Conservation (phyloP, 1,140 invertebrate species). For the Drosophila auraria region DNA sequence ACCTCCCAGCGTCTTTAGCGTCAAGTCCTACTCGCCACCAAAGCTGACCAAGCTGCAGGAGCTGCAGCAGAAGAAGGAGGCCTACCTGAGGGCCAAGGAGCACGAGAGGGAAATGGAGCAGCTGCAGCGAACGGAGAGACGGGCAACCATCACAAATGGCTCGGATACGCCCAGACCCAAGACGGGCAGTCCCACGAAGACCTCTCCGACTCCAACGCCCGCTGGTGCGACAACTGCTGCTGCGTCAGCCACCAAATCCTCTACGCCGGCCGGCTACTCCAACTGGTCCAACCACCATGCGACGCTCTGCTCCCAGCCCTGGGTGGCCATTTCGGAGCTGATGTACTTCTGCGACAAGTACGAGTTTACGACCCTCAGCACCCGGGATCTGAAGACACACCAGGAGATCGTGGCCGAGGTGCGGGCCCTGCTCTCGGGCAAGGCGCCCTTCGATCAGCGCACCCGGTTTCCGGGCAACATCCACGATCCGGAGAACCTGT, state of each 20-base stretch:
- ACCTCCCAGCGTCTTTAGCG: constrained; percentile 42
- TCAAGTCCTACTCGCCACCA: constrained; percentile 51
- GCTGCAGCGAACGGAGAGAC: constrained; percentile 50
- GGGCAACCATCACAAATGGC: constrained; percentile 13
- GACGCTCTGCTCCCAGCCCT: constrained; percentile 63
- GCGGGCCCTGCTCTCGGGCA: constrained; percentile 55
- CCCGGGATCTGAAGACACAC: constrained; percentile 62
- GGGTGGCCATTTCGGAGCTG: constrained; percentile 80
- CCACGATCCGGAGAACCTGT: constrained; percentile 80
- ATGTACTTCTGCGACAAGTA: constrained; percentile 83
- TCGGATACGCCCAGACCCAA: constrained; percentile 6
- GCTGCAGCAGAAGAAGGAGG: constrained; percentile 71
- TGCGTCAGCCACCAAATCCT: constrained; percentile 26
- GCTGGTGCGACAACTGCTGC: constrained; percentile 9
- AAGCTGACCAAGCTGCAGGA: constrained; percentile 72
- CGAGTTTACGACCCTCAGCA: constrained; percentile 74
- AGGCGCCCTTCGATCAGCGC: constrained; percentile 71
- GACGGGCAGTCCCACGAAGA: constrained; percentile 12
- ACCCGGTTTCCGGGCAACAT: constrained; percentile 80
- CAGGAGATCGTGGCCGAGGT: constrained; percentile 77
- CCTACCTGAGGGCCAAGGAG: constrained; percentile 60
- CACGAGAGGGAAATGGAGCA: constrained; percentile 72
- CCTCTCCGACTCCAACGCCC: constrained; percentile 9
- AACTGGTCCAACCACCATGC: constrained; percentile 73
- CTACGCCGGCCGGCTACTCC: constrained; percentile 57